Conservation (phyloP, 1,140 invertebrate species). For the Stenopsyche tienmushanensis region DNA sequence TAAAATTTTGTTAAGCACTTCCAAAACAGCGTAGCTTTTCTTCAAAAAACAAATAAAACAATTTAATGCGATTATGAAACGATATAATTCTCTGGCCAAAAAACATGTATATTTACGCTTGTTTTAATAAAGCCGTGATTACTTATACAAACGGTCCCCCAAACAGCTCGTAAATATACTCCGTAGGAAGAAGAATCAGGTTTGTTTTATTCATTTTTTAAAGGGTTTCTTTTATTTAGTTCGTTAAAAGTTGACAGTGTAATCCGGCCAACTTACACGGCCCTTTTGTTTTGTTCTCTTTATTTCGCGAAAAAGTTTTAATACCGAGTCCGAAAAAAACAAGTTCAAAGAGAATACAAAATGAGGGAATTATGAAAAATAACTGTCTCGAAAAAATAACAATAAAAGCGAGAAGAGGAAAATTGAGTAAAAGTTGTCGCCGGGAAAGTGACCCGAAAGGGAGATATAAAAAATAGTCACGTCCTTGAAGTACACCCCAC, state of each 20-base stretch:
- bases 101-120: no score
- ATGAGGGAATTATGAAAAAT: constrained; percentile 40
- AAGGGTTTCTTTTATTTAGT: constrained; percentile 27
- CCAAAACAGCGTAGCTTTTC: no score
- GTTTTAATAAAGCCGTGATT: constrained; percentile 5
- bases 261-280: constrained; percentile 30
- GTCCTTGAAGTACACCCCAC: background rate
- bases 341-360: constrained; percentile 31
- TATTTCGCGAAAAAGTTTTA: constrained; percentile 32
- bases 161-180: constrained; percentile 5
- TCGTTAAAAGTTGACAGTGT: constrained; percentile 30
- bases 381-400: constrained; percentile 35
- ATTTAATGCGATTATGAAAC: no score
- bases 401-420: constrained; percentile 20
- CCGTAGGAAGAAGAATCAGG: constrained; percentile 3
- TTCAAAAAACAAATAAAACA: no score
- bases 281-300: constrained; percentile 22
- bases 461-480: constrained; percentile 3
- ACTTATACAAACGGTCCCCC: constrained; percentile 14
- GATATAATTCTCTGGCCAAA: no score
- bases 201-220: constrained; percentile 32
- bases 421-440: constrained; percentile 38
- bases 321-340: constrained; percentile 16
- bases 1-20: no score
- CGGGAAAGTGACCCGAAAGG: constrained; percentile 4